Evolutionary conservation across 2,888 invertebrate species (phyloP).

Genomic region (Villa cingulata): DNA sequence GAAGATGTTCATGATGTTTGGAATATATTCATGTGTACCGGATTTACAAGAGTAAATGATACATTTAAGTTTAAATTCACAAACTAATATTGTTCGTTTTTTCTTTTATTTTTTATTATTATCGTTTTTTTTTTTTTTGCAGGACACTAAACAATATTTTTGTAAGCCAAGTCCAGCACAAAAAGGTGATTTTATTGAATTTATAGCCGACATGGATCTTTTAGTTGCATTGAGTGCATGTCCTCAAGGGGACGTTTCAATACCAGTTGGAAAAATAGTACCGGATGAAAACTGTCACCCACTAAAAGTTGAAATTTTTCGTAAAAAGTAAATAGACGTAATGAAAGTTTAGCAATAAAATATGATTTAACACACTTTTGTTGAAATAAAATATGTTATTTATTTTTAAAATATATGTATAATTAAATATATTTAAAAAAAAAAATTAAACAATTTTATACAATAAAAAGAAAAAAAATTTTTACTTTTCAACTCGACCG

Average conservation of each 20-base stretch:
- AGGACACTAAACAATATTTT: slow-evolving; percentile 36
- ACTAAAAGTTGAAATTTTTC: slow-evolving; percentile 33
- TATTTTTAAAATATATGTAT: too few species aligned
- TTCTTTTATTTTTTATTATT: not conserved
- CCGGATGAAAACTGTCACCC: slow-evolving; percentile 29
- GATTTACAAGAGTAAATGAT: slow-evolving; percentile 29
- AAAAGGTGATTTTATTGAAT: slow-evolving; percentile 39
- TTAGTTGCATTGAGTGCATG: slow-evolving; percentile 37
- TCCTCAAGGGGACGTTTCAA: slow-evolving; percentile 38
- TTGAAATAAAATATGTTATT: too few species aligned
- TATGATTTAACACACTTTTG: too few species aligned
- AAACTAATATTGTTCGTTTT: too few species aligned
- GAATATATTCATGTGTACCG: slow-evolving; percentile 41
- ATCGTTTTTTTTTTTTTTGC: not conserved
- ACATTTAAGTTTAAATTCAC: not conserved
- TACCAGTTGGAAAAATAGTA: slow-evolving; percentile 21
- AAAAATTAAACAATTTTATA: too few species aligned
- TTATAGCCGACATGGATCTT: slow-evolving; percentile 40
- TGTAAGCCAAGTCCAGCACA: slow-evolving; percentile 38
- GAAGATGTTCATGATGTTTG: slow-evolving; percentile 40
- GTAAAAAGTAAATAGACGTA: slow-evolving; percentile 17
- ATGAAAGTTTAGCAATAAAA: too few species aligned
- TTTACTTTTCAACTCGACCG: slow-evolving; percentile 24
- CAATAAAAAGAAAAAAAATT: too few species aligned
- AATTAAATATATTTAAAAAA: too few species aligned